phyloP scores from a whole-genome alignment of 2,797 vertebrate genomes.

The Pangasius macronema region DNA sequence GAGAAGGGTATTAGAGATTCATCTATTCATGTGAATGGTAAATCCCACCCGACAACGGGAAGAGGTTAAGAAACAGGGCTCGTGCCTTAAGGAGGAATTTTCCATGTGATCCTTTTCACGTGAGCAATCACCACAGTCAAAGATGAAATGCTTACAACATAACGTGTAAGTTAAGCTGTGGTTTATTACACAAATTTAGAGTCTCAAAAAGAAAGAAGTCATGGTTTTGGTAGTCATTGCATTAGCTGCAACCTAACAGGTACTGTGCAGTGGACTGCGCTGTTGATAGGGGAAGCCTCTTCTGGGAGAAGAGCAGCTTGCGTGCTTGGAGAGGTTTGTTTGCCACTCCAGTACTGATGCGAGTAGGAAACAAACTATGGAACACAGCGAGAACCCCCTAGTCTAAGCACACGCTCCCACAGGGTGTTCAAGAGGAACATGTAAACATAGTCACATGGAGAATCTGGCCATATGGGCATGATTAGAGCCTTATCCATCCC shows the following conservation, averaged over 20 bases:
- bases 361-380: slow-evolving; percentile 26
- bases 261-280: neutral
- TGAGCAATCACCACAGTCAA: neutral
- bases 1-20: slow-evolving; percentile 71
- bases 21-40: slow-evolving; percentile 46
- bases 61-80: neutral
- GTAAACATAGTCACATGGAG: slow-evolving; percentile 30
- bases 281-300: slow-evolving; percentile 1
- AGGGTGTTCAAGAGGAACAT: slow-evolving; percentile 21
- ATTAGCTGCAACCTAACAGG: neutral
- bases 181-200: neutral
- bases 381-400: neutral
- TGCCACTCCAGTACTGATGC: slow-evolving; percentile 18
- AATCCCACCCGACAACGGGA: neutral
- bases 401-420: slow-evolving; percentile 12
- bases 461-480: slow-evolving; percentile 39
- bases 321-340: slow-evolving; percentile 7
- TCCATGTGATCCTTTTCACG: neutral
- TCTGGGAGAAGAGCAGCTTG: slow-evolving; percentile 3
- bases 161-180: neutral
- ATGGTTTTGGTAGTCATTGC: neutral
- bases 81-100: neutral
- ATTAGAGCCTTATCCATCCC: slow-evolving; percentile 1
- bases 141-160: neutral
- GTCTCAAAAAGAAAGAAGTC: neutral